These are phyloP conservation scores for Platycheirus albimanus DNA, from an alignment of 2,888 invertebrate species.

Conservation along the genomic window DNA sequence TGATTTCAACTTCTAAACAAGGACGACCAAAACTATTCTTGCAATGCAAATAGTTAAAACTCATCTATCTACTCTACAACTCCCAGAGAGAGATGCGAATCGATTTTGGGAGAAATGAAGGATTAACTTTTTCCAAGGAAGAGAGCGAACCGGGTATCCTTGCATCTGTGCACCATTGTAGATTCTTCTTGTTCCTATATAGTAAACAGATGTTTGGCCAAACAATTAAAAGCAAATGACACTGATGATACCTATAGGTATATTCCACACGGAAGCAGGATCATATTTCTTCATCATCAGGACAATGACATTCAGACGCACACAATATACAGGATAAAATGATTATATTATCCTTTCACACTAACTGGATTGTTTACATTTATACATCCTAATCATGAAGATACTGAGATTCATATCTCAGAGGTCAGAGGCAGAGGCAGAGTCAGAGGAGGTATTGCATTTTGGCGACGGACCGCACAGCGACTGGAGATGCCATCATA, in stretches of 20 bases:
- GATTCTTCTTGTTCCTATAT: slow-evolving; percentile 3
- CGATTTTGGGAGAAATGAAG: slow-evolving; percentile 29
- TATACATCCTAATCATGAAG: slow-evolving; percentile 1
- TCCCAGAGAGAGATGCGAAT: slow-evolving; percentile 18
- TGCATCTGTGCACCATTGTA: slow-evolving; percentile 29
- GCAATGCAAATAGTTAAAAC: slow-evolving; percentile 34
- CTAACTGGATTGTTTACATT: slow-evolving; percentile 34
- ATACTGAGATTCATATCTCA: slow-evolving; percentile 29
- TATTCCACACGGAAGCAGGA: slow-evolving; percentile 38
- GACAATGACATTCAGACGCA: too few species aligned
- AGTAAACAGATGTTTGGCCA: slow-evolving; percentile 60
- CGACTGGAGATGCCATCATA: slow-evolving; percentile 10
- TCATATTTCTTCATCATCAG: slow-evolving; percentile 70
- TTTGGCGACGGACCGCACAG: slow-evolving; percentile 34
- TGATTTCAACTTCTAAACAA: slow-evolving; percentile 16
- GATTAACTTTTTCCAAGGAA: slow-evolving; percentile 7
- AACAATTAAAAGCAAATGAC: slow-evolving; percentile 61
- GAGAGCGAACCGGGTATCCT: not conserved
- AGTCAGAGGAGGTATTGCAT: slow-evolving; percentile 9
- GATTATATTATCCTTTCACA: slow-evolving; percentile 33
- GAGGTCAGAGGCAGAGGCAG: not conserved
- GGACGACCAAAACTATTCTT: slow-evolving; percentile 33
- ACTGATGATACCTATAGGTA: slow-evolving; percentile 56
- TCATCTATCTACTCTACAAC: slow-evolving; percentile 9
- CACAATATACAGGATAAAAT: slow-evolving; percentile 33